Evolutionary conservation across 2,888 invertebrate species (phyloP).

Genomic region (Ennomos quercinarius): DNA sequence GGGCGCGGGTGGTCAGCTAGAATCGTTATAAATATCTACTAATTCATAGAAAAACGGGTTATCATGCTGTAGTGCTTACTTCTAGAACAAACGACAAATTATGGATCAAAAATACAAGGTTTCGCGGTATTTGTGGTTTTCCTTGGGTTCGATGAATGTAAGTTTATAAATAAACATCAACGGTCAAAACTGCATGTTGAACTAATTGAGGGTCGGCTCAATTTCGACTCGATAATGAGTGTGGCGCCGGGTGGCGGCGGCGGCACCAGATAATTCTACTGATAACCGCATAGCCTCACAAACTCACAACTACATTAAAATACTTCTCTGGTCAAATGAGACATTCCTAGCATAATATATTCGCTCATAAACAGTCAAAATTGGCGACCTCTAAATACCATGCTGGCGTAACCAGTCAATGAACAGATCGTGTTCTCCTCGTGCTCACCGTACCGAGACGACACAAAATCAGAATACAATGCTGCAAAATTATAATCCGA

Average conservation of each 20-base stretch:
- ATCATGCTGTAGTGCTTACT: no score
- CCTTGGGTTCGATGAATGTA: slow-evolving; percentile 32
- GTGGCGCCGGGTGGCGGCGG: slow-evolving; percentile 52
- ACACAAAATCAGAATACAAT: slow-evolving; percentile 69
- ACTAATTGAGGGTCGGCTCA: slow-evolving; percentile 59
- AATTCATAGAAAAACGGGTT: no score
- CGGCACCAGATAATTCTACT: slow-evolving; percentile 56
- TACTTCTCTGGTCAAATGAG: slow-evolving; percentile 20
- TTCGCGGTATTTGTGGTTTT: slow-evolving; percentile 32
- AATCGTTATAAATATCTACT: no score
- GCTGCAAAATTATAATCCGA: slow-evolving; percentile 58
- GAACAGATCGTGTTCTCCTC: slow-evolving; percentile 46
- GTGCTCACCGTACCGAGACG: slow-evolving; percentile 66
- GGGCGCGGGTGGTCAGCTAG: no score
- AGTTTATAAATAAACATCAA: slow-evolving; percentile 46
- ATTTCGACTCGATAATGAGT: slow-evolving; percentile 62
- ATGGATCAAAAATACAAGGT: slow-evolving; percentile 1
- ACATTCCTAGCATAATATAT: slow-evolving; percentile 27
- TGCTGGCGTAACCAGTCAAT: slow-evolving; percentile 46
- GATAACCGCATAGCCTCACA: slow-evolving; percentile 56
- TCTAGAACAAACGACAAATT: neutral
- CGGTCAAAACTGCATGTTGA: slow-evolving; percentile 46
- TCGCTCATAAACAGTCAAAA: slow-evolving; percentile 42
- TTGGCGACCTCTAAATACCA: slow-evolving; percentile 57
- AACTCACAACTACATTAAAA: slow-evolving; percentile 9